Evolutionary conservation across 1,140 invertebrate genomes (phyloP), one percentile per base, ranked within the genome.

Genomic region (Halyomorpha halys): DNA sequence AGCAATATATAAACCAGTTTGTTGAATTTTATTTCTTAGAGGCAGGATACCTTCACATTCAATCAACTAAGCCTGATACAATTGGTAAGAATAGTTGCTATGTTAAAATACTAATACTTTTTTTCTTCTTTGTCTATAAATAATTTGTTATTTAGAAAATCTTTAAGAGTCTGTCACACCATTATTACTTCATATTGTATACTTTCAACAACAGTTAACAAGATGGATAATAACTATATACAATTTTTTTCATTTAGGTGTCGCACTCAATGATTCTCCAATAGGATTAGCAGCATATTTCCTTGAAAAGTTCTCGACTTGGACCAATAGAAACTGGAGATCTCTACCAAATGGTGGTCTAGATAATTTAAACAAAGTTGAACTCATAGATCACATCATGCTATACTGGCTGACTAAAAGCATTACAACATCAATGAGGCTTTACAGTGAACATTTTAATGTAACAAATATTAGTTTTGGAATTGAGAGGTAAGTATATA

Each of bases 31-130:
- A 89, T 0, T 13, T 91, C 0, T 76, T 82, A 69, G 90, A 94
- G 74, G 73, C 73, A 51, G 93, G 91, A 14, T 95, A 95, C 70
- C 70, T 89, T 23, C 88, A 92, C 71, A 73, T 95, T 39, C 92
- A 96, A 75, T 79, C 88, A 2, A 91, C 89, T 0, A 94, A 94
- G 74, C 93, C 93, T 11, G 91, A 96, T 72, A 96, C 93, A 15
- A 77, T 95, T 64, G 90, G 88, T 87, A 76, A 73, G 74, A 71
- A 49, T 18, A 14, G 5, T 44, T 18, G 62, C 49, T 49, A 49
- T 49, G 3, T 49, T 49, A 18, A 19, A 2, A 49, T 49, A 49
- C 4, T 13, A 1, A 39, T 39, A 11, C 4, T 11, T 39, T 8
- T 13, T 11, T 8, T 39, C 34, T 39, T 39, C 27, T n/a, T n/a